These are phyloP conservation scores for Rhinolophus ferrumequinum DNA, from an alignment of 2,113 vertebrate genomes.

Conservation along the genomic window DNA sequence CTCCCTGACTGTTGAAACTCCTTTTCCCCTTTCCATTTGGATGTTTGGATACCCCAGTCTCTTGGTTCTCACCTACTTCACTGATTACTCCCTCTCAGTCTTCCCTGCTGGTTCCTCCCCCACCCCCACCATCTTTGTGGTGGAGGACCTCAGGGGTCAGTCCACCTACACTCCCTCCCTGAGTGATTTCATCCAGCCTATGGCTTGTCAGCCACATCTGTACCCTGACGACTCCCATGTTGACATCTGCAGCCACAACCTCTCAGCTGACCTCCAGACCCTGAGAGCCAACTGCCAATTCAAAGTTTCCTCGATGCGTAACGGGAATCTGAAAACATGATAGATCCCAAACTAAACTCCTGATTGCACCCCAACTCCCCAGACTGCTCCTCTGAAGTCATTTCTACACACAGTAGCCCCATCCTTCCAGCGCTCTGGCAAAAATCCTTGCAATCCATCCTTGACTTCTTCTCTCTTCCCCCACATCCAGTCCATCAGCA, in stretches of 20 bases:
- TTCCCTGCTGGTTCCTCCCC: neutral
- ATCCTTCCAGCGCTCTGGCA: neutral
- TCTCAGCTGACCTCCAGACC: neutral
- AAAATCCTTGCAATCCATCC: too few relatives aligned
- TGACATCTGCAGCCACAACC: too few relatives aligned
- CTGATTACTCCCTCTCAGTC: neutral
- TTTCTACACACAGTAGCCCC: neutral
- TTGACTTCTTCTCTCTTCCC: neutral
- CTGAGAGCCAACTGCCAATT: rapidly evolving
- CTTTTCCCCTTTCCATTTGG: too few relatives aligned
- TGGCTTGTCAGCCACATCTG: neutral
- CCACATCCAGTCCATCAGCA: neutral
- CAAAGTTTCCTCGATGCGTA: neutral
- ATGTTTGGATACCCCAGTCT: neutral
- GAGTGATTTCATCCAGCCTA: neutral
- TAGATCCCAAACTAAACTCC: neutral
- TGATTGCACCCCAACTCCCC: neutral
- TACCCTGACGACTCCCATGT: neutral
- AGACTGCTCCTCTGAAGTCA: neutral
- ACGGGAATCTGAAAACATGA: neutral
- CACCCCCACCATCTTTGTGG: neutral
- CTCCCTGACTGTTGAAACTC: neutral
- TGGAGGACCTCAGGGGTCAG: neutral
- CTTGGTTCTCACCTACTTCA: neutral
- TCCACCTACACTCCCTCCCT: neutral